Evolutionary conservation across 2,113 vertebrate genomes (phyloP), one percentile per base, ranked within the genome.

Genomic region (Limanda limanda): DNA sequence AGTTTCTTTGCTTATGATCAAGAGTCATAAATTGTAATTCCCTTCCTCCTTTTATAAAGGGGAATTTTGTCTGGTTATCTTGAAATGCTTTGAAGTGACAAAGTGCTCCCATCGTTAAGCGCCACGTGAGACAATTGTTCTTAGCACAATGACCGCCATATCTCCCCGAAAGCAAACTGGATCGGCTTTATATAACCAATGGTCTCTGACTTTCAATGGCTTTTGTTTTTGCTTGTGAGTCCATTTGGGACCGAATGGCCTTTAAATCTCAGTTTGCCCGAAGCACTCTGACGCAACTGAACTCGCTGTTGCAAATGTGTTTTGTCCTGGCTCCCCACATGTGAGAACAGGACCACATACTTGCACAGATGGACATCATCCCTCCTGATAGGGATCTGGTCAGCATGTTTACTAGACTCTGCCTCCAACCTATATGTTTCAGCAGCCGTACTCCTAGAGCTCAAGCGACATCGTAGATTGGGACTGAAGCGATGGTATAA

Each of bases 151-250:
- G 11, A 42, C 40, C 35, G 25, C 42, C 21, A 20, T 24, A 20
- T 60, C 52, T 56, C 15, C 24, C 9, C 23, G 40, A 42, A 7
- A 7, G 40, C 3, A 56, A 65, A 75, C 61, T 54, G 21, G 31
- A 68, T 40, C 23, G 47, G 63, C 62, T 89, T 85, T 82, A 81
- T 81, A 68, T 86, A 84, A 62, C n/a, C 45, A 48, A 24, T 59
- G 67, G 65, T 42, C 58, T 76, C 20, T 14, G 55, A 64, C 63
- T 86, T 91, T 90, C 79, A 90, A 69, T 87, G 61, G 78, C 74
- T 77, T 88, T 91, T 91, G 84, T 86, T 88, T 31, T 55, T 61
- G 47, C 24, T 54, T 6, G 13, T n/a, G 48, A 60, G 37, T 54
- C 59, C 27, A 11, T 40, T 69, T 66, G 56, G 25, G 24, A 82